Evolutionary conservation across 2,888 invertebrate genomes (phyloP).

Genomic region (Steinernema carpocapsae): DNA sequence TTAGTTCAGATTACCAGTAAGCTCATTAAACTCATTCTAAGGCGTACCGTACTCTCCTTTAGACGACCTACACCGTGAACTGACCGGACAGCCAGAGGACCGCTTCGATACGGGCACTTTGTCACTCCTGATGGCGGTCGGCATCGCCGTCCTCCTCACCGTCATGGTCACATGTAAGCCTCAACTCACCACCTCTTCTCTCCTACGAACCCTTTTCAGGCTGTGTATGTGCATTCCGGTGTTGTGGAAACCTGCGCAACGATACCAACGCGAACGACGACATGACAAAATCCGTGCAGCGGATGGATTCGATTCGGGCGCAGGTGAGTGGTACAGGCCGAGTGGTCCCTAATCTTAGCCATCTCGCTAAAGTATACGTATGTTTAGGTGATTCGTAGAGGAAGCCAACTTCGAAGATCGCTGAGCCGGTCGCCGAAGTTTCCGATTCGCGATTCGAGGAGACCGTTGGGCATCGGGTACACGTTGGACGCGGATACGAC

Average conservation of each 20-base stretch:
- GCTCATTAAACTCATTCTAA: no score
- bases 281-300: slow-evolving; percentile 53
- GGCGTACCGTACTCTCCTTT: no score
- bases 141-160: slow-evolving; percentile 62
- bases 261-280: slow-evolving; percentile 45
- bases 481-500: slow-evolving; percentile 55
- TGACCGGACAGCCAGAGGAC: slow-evolving; percentile 63
- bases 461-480: slow-evolving; percentile 49
- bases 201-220: slow-evolving; percentile 50
- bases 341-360: not conserved
- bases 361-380: not conserved
- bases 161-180: slow-evolving; percentile 63
- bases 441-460: slow-evolving; percentile 50
- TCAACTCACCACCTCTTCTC: not conserved
- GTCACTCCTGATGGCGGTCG: slow-evolving; percentile 63
- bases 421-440: slow-evolving; percentile 63
- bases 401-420: slow-evolving; percentile 58
- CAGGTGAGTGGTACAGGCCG: slow-evolving; percentile 23
- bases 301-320: slow-evolving; percentile 44
- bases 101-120: slow-evolving; percentile 61
- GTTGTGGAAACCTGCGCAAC: slow-evolving; percentile 63
- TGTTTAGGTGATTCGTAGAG: slow-evolving; percentile 47
- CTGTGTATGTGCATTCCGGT: slow-evolving; percentile 68
- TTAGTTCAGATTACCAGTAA: slow-evolving; percentile 59
- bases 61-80: slow-evolving; percentile 62